Evolutionary conservation across 2,113 vertebrate species (phyloP).

Genomic region (Gopherus flavomarginatus): DNA sequence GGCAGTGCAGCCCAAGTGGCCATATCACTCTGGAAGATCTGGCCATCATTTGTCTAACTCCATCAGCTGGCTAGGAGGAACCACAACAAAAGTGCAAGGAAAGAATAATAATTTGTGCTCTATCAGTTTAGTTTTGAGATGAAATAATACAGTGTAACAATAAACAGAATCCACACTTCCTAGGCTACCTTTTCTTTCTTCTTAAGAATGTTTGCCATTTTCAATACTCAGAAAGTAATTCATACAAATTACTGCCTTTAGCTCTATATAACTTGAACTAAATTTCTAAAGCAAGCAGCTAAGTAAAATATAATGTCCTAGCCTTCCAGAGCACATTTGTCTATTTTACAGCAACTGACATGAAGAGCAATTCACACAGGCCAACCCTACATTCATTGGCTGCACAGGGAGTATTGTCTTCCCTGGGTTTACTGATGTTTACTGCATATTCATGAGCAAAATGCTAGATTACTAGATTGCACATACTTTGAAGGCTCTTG

Average conservation of each 20-base stretch:
- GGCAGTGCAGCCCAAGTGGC: not conserved
- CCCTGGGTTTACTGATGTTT: not conserved
- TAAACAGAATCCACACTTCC: slow-evolving; percentile 60
- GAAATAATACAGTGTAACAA: slow-evolving; percentile 53
- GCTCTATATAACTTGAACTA: not conserved
- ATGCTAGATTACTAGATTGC: not conserved
- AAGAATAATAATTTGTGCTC: slow-evolving; percentile 53
- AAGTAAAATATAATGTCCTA: not conserved
- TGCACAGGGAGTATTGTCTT: not conserved
- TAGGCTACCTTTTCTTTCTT: not conserved
- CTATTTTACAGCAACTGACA: not conserved
- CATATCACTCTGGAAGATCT: not conserved
- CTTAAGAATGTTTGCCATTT: slow-evolving; percentile 43
- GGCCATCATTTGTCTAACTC: not conserved
- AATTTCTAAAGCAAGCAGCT: slow-evolving; percentile 35
- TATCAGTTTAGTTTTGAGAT: slow-evolving; percentile 42
- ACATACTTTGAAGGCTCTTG: not conserved
- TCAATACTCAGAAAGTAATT: slow-evolving; percentile 13
- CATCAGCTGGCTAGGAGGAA: not conserved
- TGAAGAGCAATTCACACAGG: not conserved
- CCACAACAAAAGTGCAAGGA: not conserved
- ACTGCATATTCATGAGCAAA: not conserved
- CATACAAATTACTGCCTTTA: not conserved
- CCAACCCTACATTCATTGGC: not conserved
- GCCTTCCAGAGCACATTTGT: not conserved